Evolutionary conservation across 2,113 vertebrate species (phyloP).

Genomic region (Scortum barcoo): DNA sequence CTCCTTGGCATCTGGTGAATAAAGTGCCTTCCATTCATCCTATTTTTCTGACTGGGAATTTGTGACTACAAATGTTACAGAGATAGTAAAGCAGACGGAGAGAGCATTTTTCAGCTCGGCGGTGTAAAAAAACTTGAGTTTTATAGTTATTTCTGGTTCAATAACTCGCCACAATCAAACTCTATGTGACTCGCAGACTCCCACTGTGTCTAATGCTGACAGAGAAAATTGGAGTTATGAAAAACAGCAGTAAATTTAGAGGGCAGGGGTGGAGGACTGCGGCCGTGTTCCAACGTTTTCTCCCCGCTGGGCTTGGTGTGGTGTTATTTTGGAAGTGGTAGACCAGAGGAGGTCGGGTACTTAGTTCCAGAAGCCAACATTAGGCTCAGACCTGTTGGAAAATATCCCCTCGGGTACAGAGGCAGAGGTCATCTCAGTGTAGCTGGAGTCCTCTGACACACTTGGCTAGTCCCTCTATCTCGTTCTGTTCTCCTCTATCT

Average conservation of each 20-base stretch:
- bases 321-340: conserved; percentile 65
- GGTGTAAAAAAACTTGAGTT: conserved; percentile 25
- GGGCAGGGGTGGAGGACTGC: conserved; percentile 25
- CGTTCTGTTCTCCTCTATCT: conserved; percentile 60
- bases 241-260: conserved; percentile 45
- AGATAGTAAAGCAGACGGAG: not conserved
- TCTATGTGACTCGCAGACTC: conserved; percentile 31
- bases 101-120: conserved; percentile 26
- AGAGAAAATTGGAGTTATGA: conserved; percentile 58
- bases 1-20: conserved; percentile 25
- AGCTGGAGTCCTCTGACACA: conserved; percentile 65
- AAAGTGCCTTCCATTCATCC: conserved; percentile 24
- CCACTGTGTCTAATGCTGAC: conserved; percentile 35
- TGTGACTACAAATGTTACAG: not conserved
- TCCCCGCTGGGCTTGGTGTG: conserved; percentile 43
- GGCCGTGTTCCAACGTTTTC: conserved; percentile 31
- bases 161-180: conserved; percentile 36
- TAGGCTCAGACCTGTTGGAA: conserved; percentile 72
- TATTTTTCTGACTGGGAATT: not conserved
- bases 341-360: conserved; percentile 53
- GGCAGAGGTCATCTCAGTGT: conserved; percentile 64
- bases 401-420: conserved; percentile 57
- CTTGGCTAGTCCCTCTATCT: conserved; percentile 61
- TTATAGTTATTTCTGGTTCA: conserved; percentile 30
- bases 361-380: conserved; percentile 75